Base-by-base conservation (phyloP, 2,797 vertebrate genomes). In the Syngnathus acus region DNA sequence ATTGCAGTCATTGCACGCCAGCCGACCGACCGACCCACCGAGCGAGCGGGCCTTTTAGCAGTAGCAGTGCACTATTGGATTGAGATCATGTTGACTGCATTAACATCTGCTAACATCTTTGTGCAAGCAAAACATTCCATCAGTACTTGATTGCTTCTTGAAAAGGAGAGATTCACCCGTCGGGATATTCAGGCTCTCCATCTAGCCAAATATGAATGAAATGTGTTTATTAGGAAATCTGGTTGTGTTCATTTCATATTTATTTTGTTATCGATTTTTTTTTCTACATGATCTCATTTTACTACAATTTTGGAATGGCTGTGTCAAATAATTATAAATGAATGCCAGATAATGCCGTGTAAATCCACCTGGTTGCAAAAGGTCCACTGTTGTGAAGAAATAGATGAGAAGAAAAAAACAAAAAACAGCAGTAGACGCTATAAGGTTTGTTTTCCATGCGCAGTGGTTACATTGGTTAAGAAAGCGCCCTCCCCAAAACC, bases 81-180 rank as follows among this genome's bases (percentile, higher is more conserved):
- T 80, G 71, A 80, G 82, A 75, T 86, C 81, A 78, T 75, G 74
- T 86, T 72, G 77, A 81, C 50, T 75, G 70, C 81, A 80, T 81
- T 23, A 82, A 79, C 82, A 80, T 74, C 77, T 70, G 17, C 48
- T 67, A 73, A 82, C 84, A 83, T 72, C 69, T 64, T 67, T 2
- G 19, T 11, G 47, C 68, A 66, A 71, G 43, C 64, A 58, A 68
- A 82, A 75, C 72, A 79, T 76, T 70, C 62, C 43, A 37, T 51
- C 43, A 50, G 23, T 37, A 16, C 10, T 37, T 32, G 23, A 6
- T 47, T 32, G 21, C 45, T 19, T 19, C 45, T 50, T 47, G 40
- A 32, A 37, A 37, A 47, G 43, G 26, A 16, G 5, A 6, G 11
- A 17, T 37, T 37, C 9, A 1, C 23, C 43, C 16, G n/a, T 32